Percentiles rank a stretch among this genome's conserved stretches.
phyloP scores from a whole-genome alignment of 2,888 invertebrate genomes.

The Zele albiditarsus region DNA sequence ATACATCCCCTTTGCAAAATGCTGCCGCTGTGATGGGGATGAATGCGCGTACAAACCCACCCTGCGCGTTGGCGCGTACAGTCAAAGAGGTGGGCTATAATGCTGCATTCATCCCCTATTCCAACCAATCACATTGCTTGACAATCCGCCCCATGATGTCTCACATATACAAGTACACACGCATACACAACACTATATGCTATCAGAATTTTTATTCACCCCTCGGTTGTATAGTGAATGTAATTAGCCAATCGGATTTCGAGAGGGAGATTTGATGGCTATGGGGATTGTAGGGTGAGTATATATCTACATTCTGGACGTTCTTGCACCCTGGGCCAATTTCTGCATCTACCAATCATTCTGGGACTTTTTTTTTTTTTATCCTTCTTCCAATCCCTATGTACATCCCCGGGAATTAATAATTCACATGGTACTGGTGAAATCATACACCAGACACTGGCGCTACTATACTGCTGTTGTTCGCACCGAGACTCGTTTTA shows the following conservation, averaged over 20 bases:
- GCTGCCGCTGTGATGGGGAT: constrained; percentile 46
- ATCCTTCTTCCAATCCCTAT: neutral
- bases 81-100: constrained; percentile 43
- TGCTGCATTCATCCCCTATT: constrained; percentile 45
- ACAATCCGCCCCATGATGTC: constrained; percentile 66
- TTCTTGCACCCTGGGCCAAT: constrained; percentile 54
- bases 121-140: constrained; percentile 61
- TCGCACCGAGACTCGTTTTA: no score
- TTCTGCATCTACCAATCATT: neutral
- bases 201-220: constrained; percentile 41
- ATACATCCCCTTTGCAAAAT: constrained; percentile 43
- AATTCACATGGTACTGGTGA: neutral
- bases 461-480: no score
- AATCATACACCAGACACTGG: neutral
- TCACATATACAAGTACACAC: constrained; percentile 35
- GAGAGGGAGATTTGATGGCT: constrained; percentile 29
- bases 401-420: neutral
- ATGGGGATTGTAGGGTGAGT: neutral
- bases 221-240: constrained; percentile 36
- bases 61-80: constrained; percentile 44
- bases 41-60: constrained; percentile 45
- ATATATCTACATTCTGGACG: neutral
- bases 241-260: constrained; percentile 68
- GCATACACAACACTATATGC: neutral
- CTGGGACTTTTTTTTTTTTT: neutral